These are phyloP conservation scores for Tetranychus truncatus DNA, from an alignment of 2,888 invertebrate genomes.

Conservation along the genomic window DNA sequence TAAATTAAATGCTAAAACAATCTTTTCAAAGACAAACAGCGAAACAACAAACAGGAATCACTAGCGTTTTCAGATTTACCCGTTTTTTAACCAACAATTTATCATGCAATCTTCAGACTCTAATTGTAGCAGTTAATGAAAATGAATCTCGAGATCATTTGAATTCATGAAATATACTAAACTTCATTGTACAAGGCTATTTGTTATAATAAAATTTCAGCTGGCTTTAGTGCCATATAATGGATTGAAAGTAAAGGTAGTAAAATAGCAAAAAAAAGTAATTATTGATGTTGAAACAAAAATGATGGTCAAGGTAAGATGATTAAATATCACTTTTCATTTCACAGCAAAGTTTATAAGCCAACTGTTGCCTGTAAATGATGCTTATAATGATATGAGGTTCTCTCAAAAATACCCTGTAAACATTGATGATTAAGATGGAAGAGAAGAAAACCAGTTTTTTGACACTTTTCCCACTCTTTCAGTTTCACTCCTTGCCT, in stretches of 20 bases:
- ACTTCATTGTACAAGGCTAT: not conserved
- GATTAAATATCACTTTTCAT: not conserved
- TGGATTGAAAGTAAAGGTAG: not conserved
- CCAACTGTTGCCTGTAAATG: not conserved
- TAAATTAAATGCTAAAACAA: not conserved
- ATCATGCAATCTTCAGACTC: too few species aligned
- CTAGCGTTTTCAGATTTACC: not conserved
- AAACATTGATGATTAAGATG: not conserved
- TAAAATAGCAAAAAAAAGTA: not conserved
- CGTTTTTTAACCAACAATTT: too few species aligned
- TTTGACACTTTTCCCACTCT: not conserved
- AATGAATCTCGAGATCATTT: too few species aligned
- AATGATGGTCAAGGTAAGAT: slow-evolving; percentile 1
- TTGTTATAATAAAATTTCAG: not conserved
- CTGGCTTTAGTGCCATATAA: not conserved
- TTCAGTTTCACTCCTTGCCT: not conserved
- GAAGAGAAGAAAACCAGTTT: not conserved
- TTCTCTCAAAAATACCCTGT: not conserved
- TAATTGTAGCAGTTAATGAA: too few species aligned
- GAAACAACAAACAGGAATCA: not conserved
- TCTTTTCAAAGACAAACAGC: not conserved
- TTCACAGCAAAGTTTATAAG: not conserved
- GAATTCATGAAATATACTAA: too few species aligned
- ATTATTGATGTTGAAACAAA: not conserved
- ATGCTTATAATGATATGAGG: not conserved